Conservation (phyloP, 1,140 invertebrate species). For the Chrysoperla carnea region DNA sequence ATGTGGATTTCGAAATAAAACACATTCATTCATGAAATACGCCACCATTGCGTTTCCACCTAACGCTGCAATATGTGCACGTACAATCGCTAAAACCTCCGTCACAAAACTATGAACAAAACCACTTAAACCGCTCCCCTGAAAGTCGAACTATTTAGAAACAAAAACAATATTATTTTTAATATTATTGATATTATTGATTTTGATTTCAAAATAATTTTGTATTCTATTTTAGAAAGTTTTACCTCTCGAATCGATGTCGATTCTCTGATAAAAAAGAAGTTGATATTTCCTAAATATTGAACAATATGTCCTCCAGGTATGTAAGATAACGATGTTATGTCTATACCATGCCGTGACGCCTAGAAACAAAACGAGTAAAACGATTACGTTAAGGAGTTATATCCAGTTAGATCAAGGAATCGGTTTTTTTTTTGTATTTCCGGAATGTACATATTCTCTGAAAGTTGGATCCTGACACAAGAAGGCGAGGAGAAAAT, state of each 20-base stretch:
- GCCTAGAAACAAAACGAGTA: no score
- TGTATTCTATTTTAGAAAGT: slow-evolving; percentile 4
- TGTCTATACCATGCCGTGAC: slow-evolving; percentile 53
- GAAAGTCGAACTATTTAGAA: slow-evolving; percentile 7
- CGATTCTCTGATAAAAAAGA: slow-evolving; percentile 90
- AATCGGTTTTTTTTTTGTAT: no score
- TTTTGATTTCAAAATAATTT: no score
- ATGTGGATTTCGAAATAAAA: slow-evolving; percentile 79
- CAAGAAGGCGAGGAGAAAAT: no score
- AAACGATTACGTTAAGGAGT: no score
- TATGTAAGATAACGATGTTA: slow-evolving; percentile 68
- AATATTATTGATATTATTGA: background rate
- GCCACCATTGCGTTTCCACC: slow-evolving; percentile 90
- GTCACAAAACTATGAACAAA: slow-evolving; percentile 88
- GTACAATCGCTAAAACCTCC: slow-evolving; percentile 77
- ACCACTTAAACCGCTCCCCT: slow-evolving; percentile 76
- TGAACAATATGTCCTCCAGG: slow-evolving; percentile 63
- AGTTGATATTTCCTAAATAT: slow-evolving; percentile 85
- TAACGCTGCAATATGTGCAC: slow-evolving; percentile 82
- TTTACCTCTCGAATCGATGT: slow-evolving; percentile 74
- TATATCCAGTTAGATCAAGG: no score
- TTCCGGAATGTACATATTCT: no score
- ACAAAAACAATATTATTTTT: slow-evolving; percentile 2
- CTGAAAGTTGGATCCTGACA: no score
- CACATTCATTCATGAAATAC: slow-evolving; percentile 82